Percentiles rank a stretch among this genome's conserved stretches.
phyloP scores from a whole-genome alignment of 2,888 invertebrate genomes.

The Dinocampus coccinellae region DNA sequence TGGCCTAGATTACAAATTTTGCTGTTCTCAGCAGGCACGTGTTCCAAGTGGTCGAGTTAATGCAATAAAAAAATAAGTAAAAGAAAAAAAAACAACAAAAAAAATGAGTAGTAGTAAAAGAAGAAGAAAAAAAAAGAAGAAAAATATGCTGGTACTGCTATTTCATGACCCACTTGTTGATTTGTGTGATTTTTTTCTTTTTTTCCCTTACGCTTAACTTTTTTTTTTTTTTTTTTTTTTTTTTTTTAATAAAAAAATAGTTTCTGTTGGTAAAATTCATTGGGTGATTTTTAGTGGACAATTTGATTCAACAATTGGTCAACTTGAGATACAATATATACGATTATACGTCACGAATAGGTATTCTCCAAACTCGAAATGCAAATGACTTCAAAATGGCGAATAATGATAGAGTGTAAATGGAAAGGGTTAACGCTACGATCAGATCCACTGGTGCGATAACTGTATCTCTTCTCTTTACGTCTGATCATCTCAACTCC shows the following conservation, averaged over 20 bases:
- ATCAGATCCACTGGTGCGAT: constrained; percentile 40
- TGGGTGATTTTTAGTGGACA: no score
- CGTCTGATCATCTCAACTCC: constrained; percentile 1
- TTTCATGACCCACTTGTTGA: constrained; percentile 2
- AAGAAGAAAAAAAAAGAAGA: not conserved
- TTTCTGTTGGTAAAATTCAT: not conserved
- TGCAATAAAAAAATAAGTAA: constrained; percentile 7
- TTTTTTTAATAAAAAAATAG: not conserved
- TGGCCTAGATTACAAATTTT: constrained; percentile 8
- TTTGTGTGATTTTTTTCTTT: no score
- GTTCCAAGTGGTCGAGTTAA: not conserved
- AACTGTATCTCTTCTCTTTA: constrained; percentile 18
- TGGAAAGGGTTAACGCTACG: constrained; percentile 35
- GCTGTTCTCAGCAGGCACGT: not conserved
- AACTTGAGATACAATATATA: no score
- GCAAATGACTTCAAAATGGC: constrained; percentile 33
- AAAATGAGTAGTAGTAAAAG: no score
- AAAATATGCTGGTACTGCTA: not conserved
- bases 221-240: not conserved
- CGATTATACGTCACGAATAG: not conserved
- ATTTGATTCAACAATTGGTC: not conserved
- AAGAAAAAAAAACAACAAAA: not conserved
- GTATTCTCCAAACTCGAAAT: not conserved
- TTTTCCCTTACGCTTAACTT: not conserved
- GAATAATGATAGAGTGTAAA: constrained; percentile 15